Base-by-base conservation (phyloP, 2,888 invertebrate genomes). In the Acronicta aceris region DNA sequence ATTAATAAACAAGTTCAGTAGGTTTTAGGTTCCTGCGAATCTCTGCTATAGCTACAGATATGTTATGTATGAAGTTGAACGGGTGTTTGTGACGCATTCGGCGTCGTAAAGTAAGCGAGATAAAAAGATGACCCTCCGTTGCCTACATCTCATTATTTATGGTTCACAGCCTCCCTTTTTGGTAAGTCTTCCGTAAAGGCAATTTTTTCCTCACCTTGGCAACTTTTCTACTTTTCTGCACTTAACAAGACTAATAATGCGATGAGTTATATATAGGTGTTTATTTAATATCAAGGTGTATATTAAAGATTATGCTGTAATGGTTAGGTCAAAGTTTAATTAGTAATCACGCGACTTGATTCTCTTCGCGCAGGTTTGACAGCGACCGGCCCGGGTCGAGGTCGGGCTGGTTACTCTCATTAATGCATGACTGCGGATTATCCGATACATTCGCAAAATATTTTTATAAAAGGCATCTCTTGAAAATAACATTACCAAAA, bases 271-370 rank as follows among this genome's bases (percentile, higher is more conserved):
- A 66, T 63, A 65, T 58, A 62, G 59, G 21, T 67, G 62, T 64
- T 65, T 70, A 70, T 77, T 61, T 60, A 70, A 74, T 68, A 71
- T 68, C 46, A 72, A 70, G 71, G 68, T 74, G 65, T 59, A 33
- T 62, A 69, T 60, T 55, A 49, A 54, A 63, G 66, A 70, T 79
- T 66, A 70, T 51, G 57, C 63, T 71, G 73, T 78, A 79, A 70
- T 80, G 71, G 78, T 61, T 71, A 82, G 88, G 86, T 89, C 87
- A 87, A 83, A 89, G 88, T 87, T 90, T 89, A 92, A 92, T 88
- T 87, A 84, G 84, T 87, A 89, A 89, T 86, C 84, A 84, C 82
- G 86, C 84, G 83, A 86, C 81, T 87, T 85, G 76, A 81, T 87
- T 82, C 79, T 85, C 80, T 77, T 81, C 82, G 76, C 78, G 70